A percentile compares a stretch with the other conserved stretches of the same genome.
Evolutionary conservation across 2,888 invertebrate species (phyloP).

Genomic region (Eupithecia vulgata): DNA sequence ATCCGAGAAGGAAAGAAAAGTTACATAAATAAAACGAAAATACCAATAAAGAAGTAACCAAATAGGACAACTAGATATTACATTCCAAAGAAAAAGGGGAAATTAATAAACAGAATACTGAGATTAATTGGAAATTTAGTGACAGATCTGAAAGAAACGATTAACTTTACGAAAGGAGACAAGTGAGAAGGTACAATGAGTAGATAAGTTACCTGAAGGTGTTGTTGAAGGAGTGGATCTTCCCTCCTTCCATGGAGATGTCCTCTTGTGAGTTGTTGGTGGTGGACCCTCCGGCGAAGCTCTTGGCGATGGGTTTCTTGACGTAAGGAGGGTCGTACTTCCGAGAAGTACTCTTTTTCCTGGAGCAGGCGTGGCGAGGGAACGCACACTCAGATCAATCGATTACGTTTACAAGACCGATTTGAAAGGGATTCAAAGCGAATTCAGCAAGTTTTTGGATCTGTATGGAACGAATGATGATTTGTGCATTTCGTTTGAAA

Average conservation of each 20-base stretch:
- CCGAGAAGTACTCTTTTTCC: conserved; percentile 95
- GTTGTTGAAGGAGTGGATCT: conserved; percentile 92
- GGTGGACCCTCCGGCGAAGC: conserved; percentile 86
- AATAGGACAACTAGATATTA: conserved; percentile 6
- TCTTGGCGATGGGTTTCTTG: conserved; percentile 92
- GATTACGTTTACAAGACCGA: conserved; percentile 77
- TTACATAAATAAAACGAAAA: conserved; percentile 45
- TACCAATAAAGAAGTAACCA: conserved; percentile 3
- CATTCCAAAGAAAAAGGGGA: conserved; percentile 15
- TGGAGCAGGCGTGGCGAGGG: conserved; percentile 84
- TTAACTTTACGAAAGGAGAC: conserved; percentile 22
- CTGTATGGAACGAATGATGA: conserved; percentile 45
- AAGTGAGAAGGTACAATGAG: conserved; percentile 1
- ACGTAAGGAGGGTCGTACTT: conserved; percentile 95
- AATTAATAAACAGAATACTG: conserved; percentile 33
- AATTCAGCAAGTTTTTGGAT: conserved; percentile 49
- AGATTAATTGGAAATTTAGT: conserved; percentile 32
- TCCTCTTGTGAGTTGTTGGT: conserved; percentile 91
- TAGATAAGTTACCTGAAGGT: conserved; percentile 87
- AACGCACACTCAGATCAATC: conserved; percentile 84
- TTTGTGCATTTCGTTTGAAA: conserved; percentile 2
- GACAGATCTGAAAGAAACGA: conserved; percentile 34
- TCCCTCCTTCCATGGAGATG: conserved; percentile 91
- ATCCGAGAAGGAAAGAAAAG: conserved; percentile 76
- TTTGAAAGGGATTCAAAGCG: conserved; percentile 63